These are phyloP conservation scores for Sinocyclocheilus anophthalmus DNA, from an alignment of 2,113 vertebrate species.

Conservation along the genomic window DNA sequence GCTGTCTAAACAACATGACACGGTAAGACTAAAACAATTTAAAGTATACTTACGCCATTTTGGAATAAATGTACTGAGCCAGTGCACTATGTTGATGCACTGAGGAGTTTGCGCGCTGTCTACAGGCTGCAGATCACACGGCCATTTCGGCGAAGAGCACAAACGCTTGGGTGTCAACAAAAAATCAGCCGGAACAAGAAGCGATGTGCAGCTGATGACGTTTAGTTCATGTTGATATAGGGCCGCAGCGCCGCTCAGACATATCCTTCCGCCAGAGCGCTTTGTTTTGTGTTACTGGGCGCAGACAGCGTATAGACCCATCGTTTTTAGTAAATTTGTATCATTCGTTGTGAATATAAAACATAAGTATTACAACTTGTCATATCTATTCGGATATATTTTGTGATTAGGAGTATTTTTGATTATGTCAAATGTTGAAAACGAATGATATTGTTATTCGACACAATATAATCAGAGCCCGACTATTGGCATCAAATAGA, in stretches of 20 bases:
- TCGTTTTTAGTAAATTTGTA: not conserved
- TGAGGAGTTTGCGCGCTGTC: slow-evolving; percentile 72
- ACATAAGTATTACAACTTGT: not conserved
- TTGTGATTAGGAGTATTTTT: not conserved
- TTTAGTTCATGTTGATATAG: slow-evolving; percentile 1
- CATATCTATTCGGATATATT: not conserved
- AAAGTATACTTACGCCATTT: slow-evolving; percentile 76
- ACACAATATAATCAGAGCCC: not conserved
- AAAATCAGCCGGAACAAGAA: not conserved
- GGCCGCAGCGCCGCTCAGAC: not conserved
- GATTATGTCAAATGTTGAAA: not conserved
- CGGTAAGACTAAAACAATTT: not conserved
- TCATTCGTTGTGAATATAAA: too few relatives aligned
- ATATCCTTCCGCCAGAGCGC: slow-evolving; percentile 36
- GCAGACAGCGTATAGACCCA: not conserved
- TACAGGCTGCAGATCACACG: slow-evolving; percentile 70
- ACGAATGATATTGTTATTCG: not conserved
- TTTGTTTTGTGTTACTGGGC: slow-evolving; percentile 62
- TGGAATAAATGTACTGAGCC: slow-evolving; percentile 66
- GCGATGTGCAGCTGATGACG: slow-evolving; percentile 44
- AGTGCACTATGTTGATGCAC: slow-evolving; percentile 79
- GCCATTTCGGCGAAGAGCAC: slow-evolving; percentile 72
- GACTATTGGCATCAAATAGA: not conserved
- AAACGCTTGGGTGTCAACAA: slow-evolving; percentile 46
- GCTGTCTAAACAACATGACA: not conserved